A percentile compares a stretch with the other conserved stretches of the same genome.
Conservation (phyloP, 2,113 vertebrate species). For the Sylvilagus bachmani region DNA sequence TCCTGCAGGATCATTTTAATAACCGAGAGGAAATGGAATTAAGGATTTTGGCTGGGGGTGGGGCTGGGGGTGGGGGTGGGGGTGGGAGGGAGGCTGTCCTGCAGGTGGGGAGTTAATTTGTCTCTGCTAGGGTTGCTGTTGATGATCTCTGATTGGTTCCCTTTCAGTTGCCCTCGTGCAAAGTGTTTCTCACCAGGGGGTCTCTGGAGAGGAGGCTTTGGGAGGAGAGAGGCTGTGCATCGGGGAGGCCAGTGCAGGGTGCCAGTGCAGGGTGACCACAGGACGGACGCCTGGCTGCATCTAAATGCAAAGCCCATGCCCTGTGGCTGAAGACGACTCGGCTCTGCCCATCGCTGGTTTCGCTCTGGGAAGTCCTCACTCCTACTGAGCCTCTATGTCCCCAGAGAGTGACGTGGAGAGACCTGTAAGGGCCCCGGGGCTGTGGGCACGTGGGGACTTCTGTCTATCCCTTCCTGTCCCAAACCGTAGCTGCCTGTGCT, state of each 20-base stretch:
- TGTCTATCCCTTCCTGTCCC: not conserved
- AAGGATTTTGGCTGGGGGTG: not conserved
- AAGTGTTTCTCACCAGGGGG: not conserved
- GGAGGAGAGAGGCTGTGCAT: not conserved
- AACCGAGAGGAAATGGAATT: slow-evolving; percentile 59
- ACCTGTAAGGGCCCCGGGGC: not conserved
- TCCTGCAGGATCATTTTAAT: slow-evolving; percentile 71
- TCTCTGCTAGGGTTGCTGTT: slow-evolving; percentile 20
- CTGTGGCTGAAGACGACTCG: not conserved
- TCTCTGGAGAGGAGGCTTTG: not conserved
- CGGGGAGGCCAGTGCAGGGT: not conserved
- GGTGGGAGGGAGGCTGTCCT: not conserved
- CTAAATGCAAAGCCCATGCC: not conserved
- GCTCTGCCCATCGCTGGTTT: not conserved
- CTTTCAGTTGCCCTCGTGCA: not conserved
- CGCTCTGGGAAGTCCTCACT: not conserved
- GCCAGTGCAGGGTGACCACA: too few species aligned
- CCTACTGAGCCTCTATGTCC: not conserved
- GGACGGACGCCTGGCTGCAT: too few species aligned
- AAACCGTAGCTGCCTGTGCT: not conserved
- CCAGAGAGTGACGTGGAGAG: rapidly evolving
- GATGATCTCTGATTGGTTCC: not conserved
- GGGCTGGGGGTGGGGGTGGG: not conserved
- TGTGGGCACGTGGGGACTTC: not conserved
- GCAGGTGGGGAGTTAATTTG: not conserved